Evolutionary conservation across 2,797 vertebrate species (phyloP).

Genomic region (Aselliscus stoliczkanus): DNA sequence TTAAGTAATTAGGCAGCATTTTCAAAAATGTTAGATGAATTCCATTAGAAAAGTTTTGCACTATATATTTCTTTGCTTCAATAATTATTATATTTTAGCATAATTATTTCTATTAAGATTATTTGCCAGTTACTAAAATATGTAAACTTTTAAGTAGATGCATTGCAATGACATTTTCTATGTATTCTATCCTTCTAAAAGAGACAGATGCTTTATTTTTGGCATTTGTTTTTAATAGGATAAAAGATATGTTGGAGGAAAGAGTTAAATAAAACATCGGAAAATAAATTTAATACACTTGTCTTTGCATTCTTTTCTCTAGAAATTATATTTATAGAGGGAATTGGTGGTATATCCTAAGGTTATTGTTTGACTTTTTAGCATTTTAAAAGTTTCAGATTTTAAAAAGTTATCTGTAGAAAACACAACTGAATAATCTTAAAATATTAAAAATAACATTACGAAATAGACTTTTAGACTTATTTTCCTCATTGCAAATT

Average conservation of each 20-base stretch:
- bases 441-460: not conserved
- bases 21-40: slow-evolving; percentile 2
- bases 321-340: not conserved
- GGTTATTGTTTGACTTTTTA: not conserved
- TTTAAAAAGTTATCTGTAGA: not conserved
- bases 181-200: not conserved
- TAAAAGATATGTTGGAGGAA: not conserved
- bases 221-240: not conserved
- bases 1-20: slow-evolving; percentile 5
- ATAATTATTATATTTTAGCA: slow-evolving; percentile 52
- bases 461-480: not conserved
- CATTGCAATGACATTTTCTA: not conserved
- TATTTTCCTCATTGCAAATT: not conserved
- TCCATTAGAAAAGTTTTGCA: not conserved
- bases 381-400: not conserved
- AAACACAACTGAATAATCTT: not conserved
- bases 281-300: not conserved
- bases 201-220: not conserved
- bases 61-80: not conserved
- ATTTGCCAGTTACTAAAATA: not conserved
- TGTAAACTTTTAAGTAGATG: not conserved
- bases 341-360: not conserved
- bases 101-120: slow-evolving; percentile 42
- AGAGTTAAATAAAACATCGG: not conserved
- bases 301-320: not conserved